Evolutionary conservation across 1,140 invertebrate species (phyloP).

Genomic region (Drosophila rufa): DNA sequence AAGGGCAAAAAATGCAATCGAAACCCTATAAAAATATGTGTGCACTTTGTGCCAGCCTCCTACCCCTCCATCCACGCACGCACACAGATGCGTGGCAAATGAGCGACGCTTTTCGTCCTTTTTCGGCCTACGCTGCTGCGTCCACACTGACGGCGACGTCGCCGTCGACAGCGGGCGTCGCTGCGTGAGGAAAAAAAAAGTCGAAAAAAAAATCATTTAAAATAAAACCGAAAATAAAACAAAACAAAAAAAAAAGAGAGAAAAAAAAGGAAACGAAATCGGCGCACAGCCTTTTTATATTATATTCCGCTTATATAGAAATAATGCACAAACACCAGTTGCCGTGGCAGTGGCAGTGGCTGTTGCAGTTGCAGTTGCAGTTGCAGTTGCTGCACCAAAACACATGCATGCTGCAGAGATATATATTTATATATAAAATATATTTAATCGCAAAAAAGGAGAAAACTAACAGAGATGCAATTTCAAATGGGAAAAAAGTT

Average conservation of each 20-base stretch:
- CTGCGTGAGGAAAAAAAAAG: constrained; percentile 36
- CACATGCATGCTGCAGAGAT: neutral
- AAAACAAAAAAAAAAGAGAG: constrained; percentile 27
- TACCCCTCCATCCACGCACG: constrained; percentile 7
- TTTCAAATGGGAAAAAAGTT: constrained; percentile 53
- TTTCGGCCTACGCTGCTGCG: constrained; percentile 73
- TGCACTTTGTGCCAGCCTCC: constrained; percentile 56
- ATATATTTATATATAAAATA: constrained; percentile 29
- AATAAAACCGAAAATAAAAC: constrained; percentile 37
- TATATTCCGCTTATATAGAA: constrained; percentile 61
- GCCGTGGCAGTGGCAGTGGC: constrained; percentile 51
- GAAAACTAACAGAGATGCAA: constrained; percentile 48
- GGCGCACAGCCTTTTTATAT: constrained; percentile 53
- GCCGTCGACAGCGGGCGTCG: constrained; percentile 21
- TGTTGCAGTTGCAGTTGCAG: constrained; percentile 24
- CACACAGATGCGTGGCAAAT: constrained; percentile 66
- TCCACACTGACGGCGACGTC: constrained; percentile 11
- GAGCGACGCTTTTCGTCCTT: constrained; percentile 77
- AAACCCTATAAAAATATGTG: constrained; percentile 80
- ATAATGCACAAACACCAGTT: constrained; percentile 81
- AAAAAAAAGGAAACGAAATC: constrained; percentile 34
- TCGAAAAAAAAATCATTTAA: constrained; percentile 27
- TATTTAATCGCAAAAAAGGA: constrained; percentile 15
- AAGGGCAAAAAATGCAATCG: constrained; percentile 66
- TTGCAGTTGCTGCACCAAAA: constrained; percentile 2